Percentiles rank a stretch among this genome's conserved stretches.
Evolutionary conservation across 1,140 invertebrate species (phyloP).

Genomic region (Tribolium madens): DNA sequence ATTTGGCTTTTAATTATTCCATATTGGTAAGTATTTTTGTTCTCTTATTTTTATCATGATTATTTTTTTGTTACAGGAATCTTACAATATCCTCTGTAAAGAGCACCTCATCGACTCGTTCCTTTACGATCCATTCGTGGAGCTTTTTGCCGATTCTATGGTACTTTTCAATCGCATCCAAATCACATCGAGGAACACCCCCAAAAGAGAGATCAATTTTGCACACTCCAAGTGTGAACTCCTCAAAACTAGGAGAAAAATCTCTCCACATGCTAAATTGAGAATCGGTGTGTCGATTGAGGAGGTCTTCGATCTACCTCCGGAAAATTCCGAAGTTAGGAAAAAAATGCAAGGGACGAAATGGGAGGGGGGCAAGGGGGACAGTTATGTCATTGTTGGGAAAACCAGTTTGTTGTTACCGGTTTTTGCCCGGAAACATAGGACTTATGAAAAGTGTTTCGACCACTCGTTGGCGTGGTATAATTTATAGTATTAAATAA

Average conservation of each 20-base stretch:
- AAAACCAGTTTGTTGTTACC: constrained; percentile 58
- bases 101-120: background rate
- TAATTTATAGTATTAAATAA: constrained; percentile 51
- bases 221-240: constrained; percentile 53
- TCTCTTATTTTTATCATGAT: constrained; percentile 15
- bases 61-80: constrained; percentile 34
- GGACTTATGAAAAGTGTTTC: constrained; percentile 46
- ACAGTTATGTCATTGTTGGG: constrained; percentile 56
- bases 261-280: background rate
- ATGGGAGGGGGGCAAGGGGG: constrained; percentile 36
- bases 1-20: constrained; percentile 49
- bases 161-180: constrained; percentile 2
- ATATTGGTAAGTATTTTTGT: constrained; percentile 59
- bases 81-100: constrained; percentile 34
- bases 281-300: constrained; percentile 38
- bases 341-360: constrained; percentile 48
- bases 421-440: constrained; percentile 50
- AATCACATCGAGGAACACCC: constrained; percentile 23
- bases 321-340: constrained; percentile 44
- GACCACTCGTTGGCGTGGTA: constrained; percentile 58
- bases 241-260: constrained; percentile 55
- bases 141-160: constrained; percentile 6
- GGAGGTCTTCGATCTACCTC: constrained; percentile 56
- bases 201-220: constrained; percentile 51
- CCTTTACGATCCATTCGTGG: background rate